A percentile compares a stretch with the other conserved stretches of the same genome.
These are phyloP conservation scores for Leptoclinus maculatus DNA, from an alignment of 2,797 vertebrate genomes.

Conservation along the genomic window DNA sequence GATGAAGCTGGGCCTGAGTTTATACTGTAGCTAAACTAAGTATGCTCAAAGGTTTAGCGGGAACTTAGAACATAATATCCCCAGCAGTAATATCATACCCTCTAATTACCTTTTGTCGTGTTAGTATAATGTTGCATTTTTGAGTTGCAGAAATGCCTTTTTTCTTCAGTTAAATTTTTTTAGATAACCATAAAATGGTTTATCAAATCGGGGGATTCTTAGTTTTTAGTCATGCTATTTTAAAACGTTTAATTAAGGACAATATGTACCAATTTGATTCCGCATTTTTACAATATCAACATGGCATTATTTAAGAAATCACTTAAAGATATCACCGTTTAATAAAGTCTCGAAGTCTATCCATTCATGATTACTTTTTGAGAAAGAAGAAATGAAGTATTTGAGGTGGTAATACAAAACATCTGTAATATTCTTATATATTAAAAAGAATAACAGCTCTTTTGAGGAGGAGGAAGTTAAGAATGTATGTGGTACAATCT, in stretches of 20 bases:
- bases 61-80: not conserved
- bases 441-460: not conserved
- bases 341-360: not conserved
- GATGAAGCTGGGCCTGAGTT: conserved; percentile 32
- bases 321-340: not conserved
- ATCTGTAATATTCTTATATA: not conserved
- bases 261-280: not conserved
- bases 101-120: not conserved
- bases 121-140: not conserved
- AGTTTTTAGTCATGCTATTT: not conserved
- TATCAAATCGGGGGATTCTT: not conserved
- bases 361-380: not conserved
- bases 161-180: not conserved
- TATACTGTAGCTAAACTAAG: conserved; percentile 15
- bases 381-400: not conserved
- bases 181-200: not conserved
- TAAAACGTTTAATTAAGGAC: not conserved
- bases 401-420: not conserved
- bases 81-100: not conserved
- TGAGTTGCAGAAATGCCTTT: not conserved
- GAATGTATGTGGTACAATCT: not conserved
- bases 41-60: not conserved
- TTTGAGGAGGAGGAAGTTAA: not conserved
- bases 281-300: not conserved
- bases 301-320: not conserved